Conservation (phyloP, 2,113 vertebrate genomes). For the Patagioenas fasciata region DNA sequence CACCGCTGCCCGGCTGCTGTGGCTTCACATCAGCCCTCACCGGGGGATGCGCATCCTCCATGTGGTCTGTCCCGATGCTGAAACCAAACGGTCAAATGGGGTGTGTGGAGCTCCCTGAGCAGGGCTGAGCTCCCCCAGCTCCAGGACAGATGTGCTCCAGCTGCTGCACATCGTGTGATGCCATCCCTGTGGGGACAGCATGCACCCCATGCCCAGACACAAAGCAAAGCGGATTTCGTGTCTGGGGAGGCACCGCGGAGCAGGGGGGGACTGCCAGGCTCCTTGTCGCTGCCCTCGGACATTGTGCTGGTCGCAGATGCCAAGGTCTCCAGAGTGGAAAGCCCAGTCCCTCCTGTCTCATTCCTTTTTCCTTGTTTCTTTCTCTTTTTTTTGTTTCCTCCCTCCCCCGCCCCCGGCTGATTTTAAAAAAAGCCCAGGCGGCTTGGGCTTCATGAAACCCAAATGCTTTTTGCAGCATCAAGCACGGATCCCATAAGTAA, state of each 20-base stretch:
- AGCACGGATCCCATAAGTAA: constrained; percentile 60
- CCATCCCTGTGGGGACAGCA: rapidly evolving
- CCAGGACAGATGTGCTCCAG: neutral
- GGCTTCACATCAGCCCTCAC: neutral
- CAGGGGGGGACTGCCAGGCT: neutral
- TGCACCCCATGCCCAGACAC: neutral
- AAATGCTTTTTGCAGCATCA: constrained; percentile 58
- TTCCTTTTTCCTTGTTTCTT: neutral
- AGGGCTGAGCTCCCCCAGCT: neutral
- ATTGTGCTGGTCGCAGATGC: neutral
- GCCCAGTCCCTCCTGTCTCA: neutral
- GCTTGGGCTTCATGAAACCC: constrained; percentile 18
- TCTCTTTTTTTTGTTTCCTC: neutral
- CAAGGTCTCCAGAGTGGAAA: neutral
- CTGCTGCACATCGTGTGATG: neutral
- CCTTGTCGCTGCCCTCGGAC: neutral
- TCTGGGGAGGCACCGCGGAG: neutral
- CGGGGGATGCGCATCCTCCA: rapidly evolving
- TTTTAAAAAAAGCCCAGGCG: constrained; percentile 26
- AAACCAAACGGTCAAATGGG: neutral
- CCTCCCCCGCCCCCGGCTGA: neutral
- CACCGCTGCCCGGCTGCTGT: rapidly evolving
- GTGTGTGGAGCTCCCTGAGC: rapidly evolving
- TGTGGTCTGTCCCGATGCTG: rapidly evolving
- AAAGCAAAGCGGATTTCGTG: neutral